Evolutionary conservation across 1,140 invertebrate species (phyloP), one percentile per base, ranked within the genome.

Genomic region (Orussus abietinus): DNA sequence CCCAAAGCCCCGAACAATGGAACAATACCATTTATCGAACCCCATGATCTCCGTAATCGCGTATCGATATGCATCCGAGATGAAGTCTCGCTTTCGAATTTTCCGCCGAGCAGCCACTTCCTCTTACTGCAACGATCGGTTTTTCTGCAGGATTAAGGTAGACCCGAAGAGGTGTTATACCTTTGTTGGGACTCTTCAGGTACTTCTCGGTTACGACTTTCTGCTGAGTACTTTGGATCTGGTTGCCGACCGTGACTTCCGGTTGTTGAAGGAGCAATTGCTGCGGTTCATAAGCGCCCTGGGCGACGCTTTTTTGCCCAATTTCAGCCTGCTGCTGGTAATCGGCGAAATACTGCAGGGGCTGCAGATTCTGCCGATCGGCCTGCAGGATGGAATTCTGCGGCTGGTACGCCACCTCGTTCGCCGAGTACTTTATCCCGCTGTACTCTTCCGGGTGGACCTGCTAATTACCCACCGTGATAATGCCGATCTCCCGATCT

Each of bases 161-260:
- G n/a, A n/a, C n/a, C n/a, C n/a, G n/a, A n/a, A n/a, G n/a, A n/a
- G n/a, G n/a, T n/a, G n/a, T n/a, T n/a, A n/a, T 49, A 67, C 64
- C 58, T 65, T 61, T 59, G 11, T 56, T 47, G 0, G 10, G 7
- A 13, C 35, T 42, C 13, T 60, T 45, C 5, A 34, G 12, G 14
- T 61, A 62, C 18, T 70, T 72, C 4, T 59, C 49, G 1, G 47
- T 25, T 0, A 45, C 47, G 4, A 49, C 14, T 38, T 67, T 69
- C 26, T 69, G 70, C 34, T 67, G 65, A 11, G 53, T 36, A 6
- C 20, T 49, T 49, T 69, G 66, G 10, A 62, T 28, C 3, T 66
- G 60, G 49, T 72, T 69, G 25, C 58, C 65, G 9, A 69, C 55
- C 0, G 39, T 13, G 4, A 66, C 31, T 59, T 66, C 62, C 13